Base-by-base conservation (phyloP, 1,140 invertebrate genomes). In the Octopus sinensis region DNA sequence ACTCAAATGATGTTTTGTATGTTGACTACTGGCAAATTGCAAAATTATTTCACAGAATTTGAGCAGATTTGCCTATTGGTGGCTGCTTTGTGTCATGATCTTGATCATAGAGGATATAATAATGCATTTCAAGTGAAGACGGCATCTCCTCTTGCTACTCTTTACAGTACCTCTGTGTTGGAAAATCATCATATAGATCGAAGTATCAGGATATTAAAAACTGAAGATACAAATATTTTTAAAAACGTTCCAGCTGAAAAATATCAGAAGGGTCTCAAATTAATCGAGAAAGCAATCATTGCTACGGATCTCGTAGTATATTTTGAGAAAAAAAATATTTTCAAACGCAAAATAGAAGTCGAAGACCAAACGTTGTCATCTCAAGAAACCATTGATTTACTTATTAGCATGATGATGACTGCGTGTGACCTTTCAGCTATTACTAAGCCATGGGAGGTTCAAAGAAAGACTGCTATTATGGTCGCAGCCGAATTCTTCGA, bases 1-100 rank as follows among this genome's bases (percentile, higher is more conserved):
- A 95, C 96, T 0, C 96, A 98, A 88, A 97, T 96, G 0, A 98
- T 98, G 97, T 98, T 97, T 87, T 95, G 96, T 1, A 96, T 98
- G 93, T 91, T 97, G 6, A 95, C 12, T 53, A 79, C 77, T 0
- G 79, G 79, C 0, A 52, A 73, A 6, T 30, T 80, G 23, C 30
- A 12, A 23, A 54, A 51, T 5, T 30, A 9, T 6, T 81, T 76
- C 17, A n/a, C 76, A 30, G 83, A 87, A 52, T 54, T 87, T 71
- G 88, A 89, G 76, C 80, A 83, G 9, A 81, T 89, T 30, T 83
- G 85, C 76, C 78, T 89, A 17, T 43, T 89, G 5, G 85, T 87
- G 5, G 88, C 83, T 7, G 88, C 86, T 78, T 78, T 89, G 9
- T 89, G 84, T 71, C 88, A 89, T 82, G 88, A 89, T 80, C 83